These are phyloP conservation scores for Nothocercus nigrocapillus DNA, from an alignment of 2,113 vertebrate species.

Conservation along the genomic window DNA sequence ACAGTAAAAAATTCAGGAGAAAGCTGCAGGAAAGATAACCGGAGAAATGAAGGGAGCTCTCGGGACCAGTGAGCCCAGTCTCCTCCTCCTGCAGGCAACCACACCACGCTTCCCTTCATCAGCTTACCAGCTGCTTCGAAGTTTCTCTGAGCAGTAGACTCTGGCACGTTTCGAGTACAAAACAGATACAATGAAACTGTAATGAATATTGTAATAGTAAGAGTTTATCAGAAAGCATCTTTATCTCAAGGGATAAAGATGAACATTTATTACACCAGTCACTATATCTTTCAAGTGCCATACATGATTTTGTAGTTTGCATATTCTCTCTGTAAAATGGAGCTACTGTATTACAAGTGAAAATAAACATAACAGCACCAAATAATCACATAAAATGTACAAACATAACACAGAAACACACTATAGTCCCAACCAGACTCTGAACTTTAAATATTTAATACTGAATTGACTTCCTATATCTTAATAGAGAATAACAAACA, in stretches of 20 bases:
- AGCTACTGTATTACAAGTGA: neutral
- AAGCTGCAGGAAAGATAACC: neutral
- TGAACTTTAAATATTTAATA: neutral
- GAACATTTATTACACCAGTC: neutral
- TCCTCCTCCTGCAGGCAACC: neutral
- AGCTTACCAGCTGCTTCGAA: neutral
- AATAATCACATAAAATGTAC: neutral
- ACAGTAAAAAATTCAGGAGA: neutral
- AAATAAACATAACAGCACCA: neutral
- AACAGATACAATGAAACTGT: neutral
- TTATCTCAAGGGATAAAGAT: neutral
- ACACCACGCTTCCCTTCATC: rapidly evolving
- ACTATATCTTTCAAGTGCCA: neutral
- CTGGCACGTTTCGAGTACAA: neutral
- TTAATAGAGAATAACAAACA: neutral
- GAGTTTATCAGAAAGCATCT: neutral
- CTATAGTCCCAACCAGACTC: neutral
- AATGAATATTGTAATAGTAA: neutral
- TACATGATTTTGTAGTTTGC: neutral
- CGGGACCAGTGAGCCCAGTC: neutral
- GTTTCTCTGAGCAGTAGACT: neutral
- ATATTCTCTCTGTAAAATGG: neutral
- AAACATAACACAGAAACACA: neutral
- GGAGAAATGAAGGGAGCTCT: neutral
- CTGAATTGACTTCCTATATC: neutral